phyloP scores from a whole-genome alignment of 2,888 invertebrate genomes.

The Tipula vernalis region DNA sequence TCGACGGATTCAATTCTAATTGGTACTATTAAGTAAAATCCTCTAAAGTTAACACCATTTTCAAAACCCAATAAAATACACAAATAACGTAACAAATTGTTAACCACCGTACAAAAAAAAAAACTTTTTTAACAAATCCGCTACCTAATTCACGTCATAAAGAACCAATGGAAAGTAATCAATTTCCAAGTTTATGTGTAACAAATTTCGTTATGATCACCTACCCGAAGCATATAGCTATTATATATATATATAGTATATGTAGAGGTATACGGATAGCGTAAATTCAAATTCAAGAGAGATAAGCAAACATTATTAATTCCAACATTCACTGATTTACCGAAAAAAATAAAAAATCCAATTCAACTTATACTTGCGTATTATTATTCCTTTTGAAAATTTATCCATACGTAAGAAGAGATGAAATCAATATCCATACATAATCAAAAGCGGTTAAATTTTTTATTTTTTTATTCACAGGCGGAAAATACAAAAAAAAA shows the following conservation, averaged over 20 bases:
- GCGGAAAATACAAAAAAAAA: neutral
- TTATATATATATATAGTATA: neutral
- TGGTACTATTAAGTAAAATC: neutral
- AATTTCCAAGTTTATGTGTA: neutral
- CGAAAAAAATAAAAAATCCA: neutral
- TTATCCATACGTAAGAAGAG: neutral
- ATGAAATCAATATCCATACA: neutral
- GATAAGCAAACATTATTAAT: neutral
- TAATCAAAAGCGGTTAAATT: neutral
- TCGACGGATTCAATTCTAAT: too few species aligned
- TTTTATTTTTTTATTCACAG: neutral
- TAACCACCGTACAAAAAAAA: neutral
- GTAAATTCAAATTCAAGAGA: neutral
- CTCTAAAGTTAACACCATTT: neutral
- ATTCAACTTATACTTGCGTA: neutral
- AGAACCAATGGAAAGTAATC: neutral
- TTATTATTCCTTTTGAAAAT: neutral
- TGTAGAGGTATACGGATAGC: neutral
- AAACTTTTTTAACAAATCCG: neutral
- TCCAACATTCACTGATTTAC: neutral
- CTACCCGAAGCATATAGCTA: neutral
- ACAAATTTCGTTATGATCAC: neutral
- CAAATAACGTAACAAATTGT: neutral
- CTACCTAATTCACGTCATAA: neutral
- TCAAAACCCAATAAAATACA: too few species aligned